Percentiles rank a stretch among this genome's conserved stretches.
phyloP scores from a whole-genome alignment of 2,113 vertebrate species.

The Otus sunia region DNA sequence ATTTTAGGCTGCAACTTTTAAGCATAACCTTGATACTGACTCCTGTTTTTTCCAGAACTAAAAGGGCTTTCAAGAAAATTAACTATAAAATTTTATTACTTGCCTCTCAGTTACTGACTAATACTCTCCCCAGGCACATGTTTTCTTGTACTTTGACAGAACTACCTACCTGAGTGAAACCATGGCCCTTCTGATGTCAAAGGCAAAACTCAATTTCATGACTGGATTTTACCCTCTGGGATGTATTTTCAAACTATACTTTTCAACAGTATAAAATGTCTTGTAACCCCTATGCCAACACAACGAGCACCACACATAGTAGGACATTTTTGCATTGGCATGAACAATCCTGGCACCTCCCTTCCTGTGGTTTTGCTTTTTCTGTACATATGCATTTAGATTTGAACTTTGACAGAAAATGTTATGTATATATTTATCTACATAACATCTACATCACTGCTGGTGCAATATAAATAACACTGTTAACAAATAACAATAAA shows the following conservation, averaged over 20 bases:
- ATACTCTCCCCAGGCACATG: background rate
- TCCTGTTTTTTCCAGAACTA: background rate
- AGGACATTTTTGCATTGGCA: conserved; percentile 27
- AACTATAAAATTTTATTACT: conserved; percentile 1
- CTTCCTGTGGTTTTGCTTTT: conserved; percentile 52
- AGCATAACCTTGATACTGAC: background rate
- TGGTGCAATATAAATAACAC: background rate
- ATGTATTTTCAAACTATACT: conserved; percentile 10
- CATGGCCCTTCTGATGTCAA: background rate
- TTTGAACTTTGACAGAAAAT: background rate
- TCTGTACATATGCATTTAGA: background rate
- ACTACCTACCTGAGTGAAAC: background rate
- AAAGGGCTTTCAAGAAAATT: background rate
- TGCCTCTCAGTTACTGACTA: conserved; percentile 1
- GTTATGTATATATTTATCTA: background rate
- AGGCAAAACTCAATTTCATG: background rate
- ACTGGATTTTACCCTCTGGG: conserved; percentile 11
- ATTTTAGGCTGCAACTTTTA: background rate
- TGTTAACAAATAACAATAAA: background rate
- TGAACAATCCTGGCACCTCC: conserved; percentile 3
- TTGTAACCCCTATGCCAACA: background rate
- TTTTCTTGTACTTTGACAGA: background rate
- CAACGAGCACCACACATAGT: background rate
- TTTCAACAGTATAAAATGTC: conserved; percentile 27
- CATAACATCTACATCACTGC: background rate